Percentiles rank a stretch among this genome's conserved stretches.
These are phyloP conservation scores for Chymomyza procnemis DNA, from an alignment of 2,888 invertebrate species.

Conservation along the genomic window DNA sequence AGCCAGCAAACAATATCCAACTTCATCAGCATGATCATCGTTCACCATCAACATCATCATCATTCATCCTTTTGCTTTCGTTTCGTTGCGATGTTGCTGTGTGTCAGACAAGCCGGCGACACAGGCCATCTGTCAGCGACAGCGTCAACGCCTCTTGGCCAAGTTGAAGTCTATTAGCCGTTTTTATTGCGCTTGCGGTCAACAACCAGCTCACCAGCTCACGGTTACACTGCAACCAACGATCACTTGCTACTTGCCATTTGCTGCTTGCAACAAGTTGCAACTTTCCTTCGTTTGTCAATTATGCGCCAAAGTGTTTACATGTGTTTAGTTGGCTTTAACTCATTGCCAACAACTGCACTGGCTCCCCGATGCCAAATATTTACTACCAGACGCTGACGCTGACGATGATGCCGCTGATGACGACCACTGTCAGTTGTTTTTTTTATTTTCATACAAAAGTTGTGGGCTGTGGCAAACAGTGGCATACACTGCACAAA, in stretches of 20 bases:
- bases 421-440: slow-evolving; percentile 20
- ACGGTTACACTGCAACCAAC: too few species aligned
- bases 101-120: slow-evolving; percentile 3
- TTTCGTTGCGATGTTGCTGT: slow-evolving; percentile 15
- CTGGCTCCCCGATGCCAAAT: slow-evolving; percentile 8
- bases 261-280: slow-evolving; percentile 16
- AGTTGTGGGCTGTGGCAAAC: not conserved
- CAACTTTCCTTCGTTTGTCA: slow-evolving; percentile 68
- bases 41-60: not conserved
- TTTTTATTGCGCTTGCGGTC: slow-evolving; percentile 49
- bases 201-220: slow-evolving; percentile 52
- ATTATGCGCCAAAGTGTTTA: slow-evolving; percentile 67
- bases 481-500: slow-evolving; percentile 24
- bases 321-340: slow-evolving; percentile 42
- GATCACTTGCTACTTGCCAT: not conserved
- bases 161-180: slow-evolving; percentile 16
- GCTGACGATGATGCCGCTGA: not conserved
- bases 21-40: not conserved
- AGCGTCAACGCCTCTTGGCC: not conserved
- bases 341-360: slow-evolving; percentile 22
- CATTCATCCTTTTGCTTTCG: slow-evolving; percentile 64
- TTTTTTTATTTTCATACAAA: slow-evolving; percentile 48
- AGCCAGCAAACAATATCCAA: slow-evolving; percentile 29
- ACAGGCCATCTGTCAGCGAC: not conserved
- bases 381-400: slow-evolving; percentile 7